Conservation (phyloP, 2,797 vertebrate genomes). For the Mormyrops attenuatus region DNA sequence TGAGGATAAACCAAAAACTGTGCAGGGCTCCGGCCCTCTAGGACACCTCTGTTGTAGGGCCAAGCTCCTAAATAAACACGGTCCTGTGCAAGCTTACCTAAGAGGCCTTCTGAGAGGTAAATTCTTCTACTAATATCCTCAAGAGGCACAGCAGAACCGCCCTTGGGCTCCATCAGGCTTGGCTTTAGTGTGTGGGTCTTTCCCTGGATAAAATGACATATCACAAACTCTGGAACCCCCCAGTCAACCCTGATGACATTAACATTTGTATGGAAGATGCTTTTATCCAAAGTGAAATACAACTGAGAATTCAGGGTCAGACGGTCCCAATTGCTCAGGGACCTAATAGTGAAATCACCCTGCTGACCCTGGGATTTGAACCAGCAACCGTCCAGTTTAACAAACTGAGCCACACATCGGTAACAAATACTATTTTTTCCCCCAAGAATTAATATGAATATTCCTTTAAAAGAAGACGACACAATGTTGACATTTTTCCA, state of each 20-base stretch:
- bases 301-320: neutral
- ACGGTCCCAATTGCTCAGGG: neutral
- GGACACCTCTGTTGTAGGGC: neutral
- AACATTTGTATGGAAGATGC: neutral
- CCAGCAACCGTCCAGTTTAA: neutral
- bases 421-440: neutral
- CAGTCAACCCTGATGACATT: neutral
- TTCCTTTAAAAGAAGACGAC: neutral
- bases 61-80: neutral
- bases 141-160: conserved; percentile 50
- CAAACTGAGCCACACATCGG: neutral
- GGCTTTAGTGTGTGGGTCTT: conserved; percentile 85
- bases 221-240: neutral
- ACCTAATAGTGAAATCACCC: neutral
- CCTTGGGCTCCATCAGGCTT: conserved; percentile 64
- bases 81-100: conserved; percentile 66
- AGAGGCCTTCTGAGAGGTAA: conserved; percentile 91
- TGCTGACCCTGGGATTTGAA: neutral
- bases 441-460: neutral
- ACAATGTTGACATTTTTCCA: neutral
- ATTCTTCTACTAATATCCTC: conserved; percentile 89
- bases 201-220: conserved; percentile 61
- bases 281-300: neutral
- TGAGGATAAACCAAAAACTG: too few species aligned
- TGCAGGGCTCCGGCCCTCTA: too few species aligned